Evolutionary conservation across 1,140 invertebrate species (phyloP).

Genomic region (Philaenus spumarius): DNA sequence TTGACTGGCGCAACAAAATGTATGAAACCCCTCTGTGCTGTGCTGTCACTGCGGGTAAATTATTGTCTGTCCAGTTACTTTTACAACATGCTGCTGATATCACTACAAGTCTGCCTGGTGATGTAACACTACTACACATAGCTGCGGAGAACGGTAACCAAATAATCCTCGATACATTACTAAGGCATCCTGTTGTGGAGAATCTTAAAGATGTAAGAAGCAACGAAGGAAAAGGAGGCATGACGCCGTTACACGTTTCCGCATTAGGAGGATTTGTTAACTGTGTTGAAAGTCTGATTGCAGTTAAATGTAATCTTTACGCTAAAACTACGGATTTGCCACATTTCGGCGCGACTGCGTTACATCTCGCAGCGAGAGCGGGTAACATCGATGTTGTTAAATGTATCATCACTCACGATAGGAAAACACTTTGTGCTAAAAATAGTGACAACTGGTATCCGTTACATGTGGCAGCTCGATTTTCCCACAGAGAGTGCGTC

Average conservation of each 20-base stretch:
- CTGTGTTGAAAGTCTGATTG: constrained; percentile 53
- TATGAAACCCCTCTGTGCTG: constrained; percentile 47
- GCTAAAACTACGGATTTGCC: constrained; percentile 36
- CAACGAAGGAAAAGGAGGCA: constrained; percentile 36
- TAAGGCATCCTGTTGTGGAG: constrained; percentile 35
- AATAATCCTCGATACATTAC: constrained; percentile 39
- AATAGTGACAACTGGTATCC: constrained; percentile 50
- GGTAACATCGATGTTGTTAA: constrained; percentile 38
- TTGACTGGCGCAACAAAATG: constrained; percentile 36
- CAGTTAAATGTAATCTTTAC: constrained; percentile 44
- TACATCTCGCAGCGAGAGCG: constrained; percentile 51
- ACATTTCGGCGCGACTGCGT: constrained; percentile 46
- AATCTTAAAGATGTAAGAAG: constrained; percentile 35
- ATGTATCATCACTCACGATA: constrained; percentile 17
- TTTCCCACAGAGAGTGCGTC: constrained; percentile 50
- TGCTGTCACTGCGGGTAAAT: constrained; percentile 42
- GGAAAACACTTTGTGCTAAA: constrained; percentile 37
- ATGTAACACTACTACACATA: constrained; percentile 32
- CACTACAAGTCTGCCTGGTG: constrained; percentile 35
- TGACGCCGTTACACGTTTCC: constrained; percentile 60
- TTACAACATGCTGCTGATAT: constrained; percentile 41
- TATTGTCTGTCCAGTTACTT: constrained; percentile 42
- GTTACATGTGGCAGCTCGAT: constrained; percentile 51
- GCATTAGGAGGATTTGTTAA: constrained; percentile 55
- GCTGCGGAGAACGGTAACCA: constrained; percentile 39